These are phyloP conservation scores for Ovibos moschatus DNA, from an alignment of 2,113 vertebrate genomes.

Conservation along the genomic window DNA sequence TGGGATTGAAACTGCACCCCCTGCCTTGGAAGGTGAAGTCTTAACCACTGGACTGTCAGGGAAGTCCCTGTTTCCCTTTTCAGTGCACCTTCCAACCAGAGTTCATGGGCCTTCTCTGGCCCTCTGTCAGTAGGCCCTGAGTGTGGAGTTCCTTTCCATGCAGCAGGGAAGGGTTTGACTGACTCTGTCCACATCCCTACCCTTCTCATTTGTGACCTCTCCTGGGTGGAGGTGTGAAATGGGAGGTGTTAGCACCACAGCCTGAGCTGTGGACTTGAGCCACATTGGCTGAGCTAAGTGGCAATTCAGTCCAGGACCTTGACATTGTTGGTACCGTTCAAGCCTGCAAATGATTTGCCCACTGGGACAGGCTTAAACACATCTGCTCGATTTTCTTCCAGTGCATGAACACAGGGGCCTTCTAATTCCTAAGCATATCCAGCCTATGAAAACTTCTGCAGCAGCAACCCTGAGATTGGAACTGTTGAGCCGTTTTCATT, in stretches of 20 bases:
- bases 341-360: not conserved
- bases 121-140: not conserved
- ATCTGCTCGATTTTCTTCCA: not conserved
- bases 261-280: not conserved
- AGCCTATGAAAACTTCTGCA: not conserved
- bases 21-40: not conserved
- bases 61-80: not conserved
- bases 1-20: not conserved
- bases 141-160: not conserved
- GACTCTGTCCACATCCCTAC: not conserved
- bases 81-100: not conserved
- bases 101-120: not conserved
- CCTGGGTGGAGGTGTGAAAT: not conserved
- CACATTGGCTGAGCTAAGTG: not conserved
- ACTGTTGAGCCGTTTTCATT: constrained; percentile 56
- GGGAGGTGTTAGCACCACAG: not conserved
- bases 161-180: not conserved
- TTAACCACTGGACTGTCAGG: not conserved
- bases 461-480: constrained; percentile 17
- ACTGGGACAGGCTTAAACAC: not conserved
- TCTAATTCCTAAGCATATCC: not conserved
- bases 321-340: not conserved
- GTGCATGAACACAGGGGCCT: not conserved
- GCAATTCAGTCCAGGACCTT: not conserved
- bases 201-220: not conserved